Evolutionary conservation across 1,140 invertebrate genomes (phyloP).

Genomic region (Drosophila setifemur): DNA sequence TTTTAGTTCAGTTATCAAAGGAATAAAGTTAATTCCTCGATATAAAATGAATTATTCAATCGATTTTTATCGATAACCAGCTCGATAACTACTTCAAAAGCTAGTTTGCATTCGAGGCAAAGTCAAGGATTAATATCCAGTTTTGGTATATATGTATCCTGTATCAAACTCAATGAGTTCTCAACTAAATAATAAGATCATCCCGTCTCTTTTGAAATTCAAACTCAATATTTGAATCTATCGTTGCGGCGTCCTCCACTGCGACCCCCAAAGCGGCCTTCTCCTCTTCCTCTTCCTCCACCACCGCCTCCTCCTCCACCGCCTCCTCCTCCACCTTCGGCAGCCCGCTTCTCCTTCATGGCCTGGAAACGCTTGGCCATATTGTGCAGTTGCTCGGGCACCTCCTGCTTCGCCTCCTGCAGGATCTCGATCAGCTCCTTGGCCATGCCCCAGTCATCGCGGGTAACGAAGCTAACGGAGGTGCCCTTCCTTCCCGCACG

Average conservation of each 20-base stretch:
- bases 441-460: conserved; percentile 91
- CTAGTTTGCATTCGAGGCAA: too few species aligned
- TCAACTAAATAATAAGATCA: too few species aligned
- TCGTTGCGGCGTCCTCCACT: conserved; percentile 10
- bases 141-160: too few species aligned
- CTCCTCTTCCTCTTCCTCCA: conserved; percentile 8
- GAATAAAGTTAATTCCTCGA: too few species aligned
- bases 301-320: conserved; percentile 70
- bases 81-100: too few species aligned
- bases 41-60: too few species aligned
- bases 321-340: conserved; percentile 77
- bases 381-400: conserved; percentile 88
- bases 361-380: conserved; percentile 88
- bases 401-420: conserved; percentile 88
- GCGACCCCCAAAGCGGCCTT: conserved; percentile 8
- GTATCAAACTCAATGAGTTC: too few species aligned
- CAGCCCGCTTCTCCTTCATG: conserved; percentile 85
- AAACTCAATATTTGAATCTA: too few species aligned
- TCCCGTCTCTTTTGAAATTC: too few species aligned
- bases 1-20: too few species aligned
- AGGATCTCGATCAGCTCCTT: conserved; percentile 92
- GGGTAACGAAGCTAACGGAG: conserved; percentile 91
- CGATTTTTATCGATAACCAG: too few species aligned
- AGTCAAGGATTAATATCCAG: too few species aligned
- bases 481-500: conserved; percentile 92